These are phyloP conservation scores for Lampropteryx suffumata DNA, from an alignment of 2,888 invertebrate genomes.

Conservation along the genomic window DNA sequence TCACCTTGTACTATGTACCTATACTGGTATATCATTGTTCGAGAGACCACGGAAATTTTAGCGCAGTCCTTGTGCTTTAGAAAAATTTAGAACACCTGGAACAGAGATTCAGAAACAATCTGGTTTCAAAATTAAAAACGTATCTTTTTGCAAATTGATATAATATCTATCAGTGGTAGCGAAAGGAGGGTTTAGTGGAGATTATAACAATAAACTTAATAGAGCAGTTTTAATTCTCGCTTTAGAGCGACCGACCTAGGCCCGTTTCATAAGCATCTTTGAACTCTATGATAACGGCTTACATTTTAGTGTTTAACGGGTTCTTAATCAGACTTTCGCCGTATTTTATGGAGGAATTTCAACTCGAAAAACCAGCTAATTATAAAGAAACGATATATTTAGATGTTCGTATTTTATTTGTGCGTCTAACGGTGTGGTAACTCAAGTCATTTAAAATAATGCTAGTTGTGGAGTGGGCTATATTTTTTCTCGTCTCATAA, in stretches of 20 bases:
- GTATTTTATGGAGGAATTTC: conserved; percentile 33
- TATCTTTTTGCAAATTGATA: no score
- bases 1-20: neutral
- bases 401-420: conserved; percentile 21
- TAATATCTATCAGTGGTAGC: no score
- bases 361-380: conserved; percentile 33
- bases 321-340: conserved; percentile 31
- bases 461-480: neutral
- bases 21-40: no score
- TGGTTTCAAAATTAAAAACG: no score
- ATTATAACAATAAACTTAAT: no score
- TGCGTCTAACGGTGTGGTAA: conserved; percentile 17
- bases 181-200: no score
- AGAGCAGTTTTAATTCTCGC: conserved; percentile 10
- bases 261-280: conserved; percentile 13
- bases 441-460: conserved; percentile 8
- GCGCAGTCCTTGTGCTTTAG: no score
- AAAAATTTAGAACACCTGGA: no score
- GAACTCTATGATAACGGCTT: conserved; percentile 29
- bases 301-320: conserved; percentile 30
- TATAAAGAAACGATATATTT: conserved; percentile 28
- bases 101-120: no score
- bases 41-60: no score
- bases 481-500: neutral
- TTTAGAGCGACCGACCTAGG: neutral